Evolutionary conservation across 1,140 invertebrate genomes (phyloP), one percentile per base, ranked within the genome.

Genomic region (Eciton burchellii): DNA sequence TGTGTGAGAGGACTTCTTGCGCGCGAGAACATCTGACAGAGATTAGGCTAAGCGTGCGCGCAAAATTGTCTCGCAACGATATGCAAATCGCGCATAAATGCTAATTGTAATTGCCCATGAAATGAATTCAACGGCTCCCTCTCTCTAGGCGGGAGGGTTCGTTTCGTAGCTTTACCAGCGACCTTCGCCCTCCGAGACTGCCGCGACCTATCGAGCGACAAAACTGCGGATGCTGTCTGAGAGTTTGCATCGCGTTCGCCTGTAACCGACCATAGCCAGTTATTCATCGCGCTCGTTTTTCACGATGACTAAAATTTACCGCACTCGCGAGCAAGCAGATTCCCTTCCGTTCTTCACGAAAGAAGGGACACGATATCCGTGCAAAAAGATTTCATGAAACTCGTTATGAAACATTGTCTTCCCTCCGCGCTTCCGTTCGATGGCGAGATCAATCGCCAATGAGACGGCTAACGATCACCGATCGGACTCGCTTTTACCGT

Each of bases 11-110:
- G 12, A 49, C 56, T 88, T 54, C 86, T 81, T 76, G 71, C 24
- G 6, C 6, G 24, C 52, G 26, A 21, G 57, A 87, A 59, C 88
- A 84, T 82, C 84, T 84, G 77, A 86, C 84, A 49, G 52, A 87
- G 88, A 86, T 89, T 89, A 89, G 87, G 82, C 88, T 88, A 87
- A 89, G 84, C 84, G 85, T n/a, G n/a, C 85, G 81, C 73, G 74
- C 68, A 52, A 85, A 89, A 89, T 89, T 84, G 89, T 89, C 86
- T 84, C 77, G 62, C 72, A 86, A 89, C 83, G 87, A 89, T 85
- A 91, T 90, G 90, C 88, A 90, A 91, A 91, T 90, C 73, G 73
- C n/a, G 82, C 83, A 88, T 86, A 89, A 90, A 91, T 89, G 89
- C 77, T 91, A 91, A 90, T 91, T 90, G 88, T 88, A 89, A 90